A percentile compares a stretch with the other conserved stretches of the same genome.
Conservation (phyloP, 1,140 invertebrate genomes). For the Venturia canescens region DNA sequence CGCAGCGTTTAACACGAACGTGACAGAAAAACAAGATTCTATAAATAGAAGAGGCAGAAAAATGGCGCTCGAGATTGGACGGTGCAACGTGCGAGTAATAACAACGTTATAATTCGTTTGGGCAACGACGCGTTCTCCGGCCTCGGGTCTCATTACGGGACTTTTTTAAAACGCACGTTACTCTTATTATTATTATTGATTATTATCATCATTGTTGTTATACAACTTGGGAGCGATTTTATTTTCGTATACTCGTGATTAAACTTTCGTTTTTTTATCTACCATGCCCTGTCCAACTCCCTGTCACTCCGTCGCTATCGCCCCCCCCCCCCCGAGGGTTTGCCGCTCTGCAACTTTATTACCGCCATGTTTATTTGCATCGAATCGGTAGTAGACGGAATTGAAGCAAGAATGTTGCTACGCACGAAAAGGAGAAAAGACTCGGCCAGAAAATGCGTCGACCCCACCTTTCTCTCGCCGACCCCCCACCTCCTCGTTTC, state of each 20-base stretch:
- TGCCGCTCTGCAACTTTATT: too few species aligned
- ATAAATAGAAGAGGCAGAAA: neutral
- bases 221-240: neutral
- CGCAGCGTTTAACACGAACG: neutral
- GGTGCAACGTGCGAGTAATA: constrained; percentile 2
- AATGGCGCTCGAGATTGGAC: neutral
- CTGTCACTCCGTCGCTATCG: too few species aligned
- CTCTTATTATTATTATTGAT: neutral
- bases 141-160: neutral
- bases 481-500: too few species aligned
- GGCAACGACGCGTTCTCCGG: neutral
- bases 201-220: neutral
- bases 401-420: too few species aligned
- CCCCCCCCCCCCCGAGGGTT: too few species aligned
- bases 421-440: too few species aligned
- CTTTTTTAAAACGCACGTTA: neutral
- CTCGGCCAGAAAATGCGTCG: too few species aligned
- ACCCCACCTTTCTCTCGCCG: too few species aligned
- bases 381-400: too few species aligned
- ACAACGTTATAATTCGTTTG: neutral
- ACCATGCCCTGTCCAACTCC: too few species aligned
- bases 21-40: constrained; percentile 11
- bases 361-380: too few species aligned
- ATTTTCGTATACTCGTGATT: neutral
- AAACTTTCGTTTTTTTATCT: neutral